Conservation (phyloP, 2,888 invertebrate genomes). For the Rhagium mordax region DNA sequence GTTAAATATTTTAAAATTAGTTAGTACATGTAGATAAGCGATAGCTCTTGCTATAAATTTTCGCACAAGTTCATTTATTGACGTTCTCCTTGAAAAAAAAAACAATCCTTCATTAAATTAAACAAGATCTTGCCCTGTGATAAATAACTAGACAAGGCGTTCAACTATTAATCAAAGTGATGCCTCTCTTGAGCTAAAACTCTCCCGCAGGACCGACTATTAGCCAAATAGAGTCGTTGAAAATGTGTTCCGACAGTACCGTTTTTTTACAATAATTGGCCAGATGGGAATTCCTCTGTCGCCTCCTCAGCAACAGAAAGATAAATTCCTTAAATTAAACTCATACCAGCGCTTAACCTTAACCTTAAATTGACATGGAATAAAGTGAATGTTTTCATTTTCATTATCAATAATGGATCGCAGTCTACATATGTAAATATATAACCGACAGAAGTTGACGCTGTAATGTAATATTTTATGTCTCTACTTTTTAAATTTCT, state of each 20-base stretch:
- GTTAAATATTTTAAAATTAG: too few species aligned
- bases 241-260: background rate
- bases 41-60: too few species aligned
- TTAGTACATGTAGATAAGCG: too few species aligned
- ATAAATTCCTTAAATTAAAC: background rate
- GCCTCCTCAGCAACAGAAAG: background rate
- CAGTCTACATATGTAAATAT: too few species aligned
- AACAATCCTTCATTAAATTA: background rate
- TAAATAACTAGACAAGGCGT: background rate
- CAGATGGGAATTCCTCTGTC: background rate
- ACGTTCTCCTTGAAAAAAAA: background rate
- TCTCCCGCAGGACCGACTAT: background rate
- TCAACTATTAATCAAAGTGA: background rate
- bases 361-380: too few species aligned
- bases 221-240: background rate
- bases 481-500: too few species aligned
- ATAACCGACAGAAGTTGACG: too few species aligned
- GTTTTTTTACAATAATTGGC: background rate
- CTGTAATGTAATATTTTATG: too few species aligned
- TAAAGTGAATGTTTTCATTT: too few species aligned
- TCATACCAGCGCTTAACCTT: background rate
- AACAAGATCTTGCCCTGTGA: background rate
- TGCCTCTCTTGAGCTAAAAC: background rate
- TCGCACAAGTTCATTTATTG: background rate
- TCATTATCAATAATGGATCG: too few species aligned